Conservation (phyloP, 2,113 vertebrate genomes). For the Ochotona curzoniae region DNA sequence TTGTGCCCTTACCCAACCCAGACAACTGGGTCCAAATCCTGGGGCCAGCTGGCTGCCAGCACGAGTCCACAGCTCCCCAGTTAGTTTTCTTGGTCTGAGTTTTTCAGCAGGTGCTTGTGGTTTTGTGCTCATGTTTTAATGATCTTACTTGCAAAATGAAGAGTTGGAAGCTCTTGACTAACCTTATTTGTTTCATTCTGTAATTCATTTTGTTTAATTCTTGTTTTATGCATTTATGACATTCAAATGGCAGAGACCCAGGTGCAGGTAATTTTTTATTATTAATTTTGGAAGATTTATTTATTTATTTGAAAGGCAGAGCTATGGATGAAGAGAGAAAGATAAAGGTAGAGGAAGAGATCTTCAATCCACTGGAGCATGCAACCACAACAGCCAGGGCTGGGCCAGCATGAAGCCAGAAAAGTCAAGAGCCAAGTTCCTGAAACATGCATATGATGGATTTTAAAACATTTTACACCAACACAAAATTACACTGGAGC, state of each 20-base stretch:
- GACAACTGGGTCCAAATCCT: background rate
- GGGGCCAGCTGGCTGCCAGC: no score
- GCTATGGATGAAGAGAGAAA: background rate
- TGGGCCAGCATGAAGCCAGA: no score
- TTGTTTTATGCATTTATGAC: constrained; percentile 28
- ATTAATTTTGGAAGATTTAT: background rate
- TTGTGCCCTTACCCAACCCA: background rate
- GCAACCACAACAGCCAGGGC: no score
- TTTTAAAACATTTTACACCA: no score
- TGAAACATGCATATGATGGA: no score
- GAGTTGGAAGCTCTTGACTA: constrained; percentile 24
- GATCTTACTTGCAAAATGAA: constrained; percentile 10
- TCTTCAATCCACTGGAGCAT: no score
- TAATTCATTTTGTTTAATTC: background rate
- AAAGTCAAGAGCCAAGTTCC: no score
- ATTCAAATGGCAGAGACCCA: constrained; percentile 20
- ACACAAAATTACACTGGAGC: no score
- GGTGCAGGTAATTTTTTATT: background rate
- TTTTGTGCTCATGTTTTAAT: background rate
- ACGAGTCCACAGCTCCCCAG: background rate
- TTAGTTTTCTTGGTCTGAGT: background rate
- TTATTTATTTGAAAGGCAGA: background rate
- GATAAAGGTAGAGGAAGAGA: no score
- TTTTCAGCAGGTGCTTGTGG: background rate
- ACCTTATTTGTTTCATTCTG: background rate